Percentiles rank a stretch among this genome's conserved stretches.
These are phyloP conservation scores for Burhinus bistriatus DNA, from an alignment of 2,113 vertebrate species.

Conservation along the genomic window DNA sequence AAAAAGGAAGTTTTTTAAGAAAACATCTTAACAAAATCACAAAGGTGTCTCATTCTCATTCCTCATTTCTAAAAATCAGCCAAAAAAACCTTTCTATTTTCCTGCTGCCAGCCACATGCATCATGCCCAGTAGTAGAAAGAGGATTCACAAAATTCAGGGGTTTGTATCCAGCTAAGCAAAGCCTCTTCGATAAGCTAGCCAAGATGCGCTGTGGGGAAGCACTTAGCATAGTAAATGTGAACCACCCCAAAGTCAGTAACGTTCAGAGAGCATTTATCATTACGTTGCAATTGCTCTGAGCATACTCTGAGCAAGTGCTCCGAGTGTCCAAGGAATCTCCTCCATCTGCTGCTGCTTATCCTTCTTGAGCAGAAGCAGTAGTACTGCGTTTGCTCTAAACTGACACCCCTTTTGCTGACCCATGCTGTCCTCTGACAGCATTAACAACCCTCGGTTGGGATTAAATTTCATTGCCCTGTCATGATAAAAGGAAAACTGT, in stretches of 20 bases:
- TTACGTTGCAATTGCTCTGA: not conserved
- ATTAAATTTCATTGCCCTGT: not conserved
- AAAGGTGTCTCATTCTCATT: not conserved
- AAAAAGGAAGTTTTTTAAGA: rapidly evolving
- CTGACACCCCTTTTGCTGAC: rapidly evolving
- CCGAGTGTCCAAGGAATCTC: not conserved
- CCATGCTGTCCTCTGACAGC: not conserved
- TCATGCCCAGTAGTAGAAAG: not conserved
- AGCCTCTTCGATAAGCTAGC: not conserved
- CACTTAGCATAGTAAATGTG: not conserved
- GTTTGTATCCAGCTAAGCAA: not conserved
- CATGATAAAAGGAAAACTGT: not conserved
- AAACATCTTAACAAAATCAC: not conserved
- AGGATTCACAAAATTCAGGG: not conserved
- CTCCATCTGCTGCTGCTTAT: not conserved
- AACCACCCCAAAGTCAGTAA: not conserved
- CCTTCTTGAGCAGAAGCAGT: not conserved
- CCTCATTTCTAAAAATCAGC: not conserved
- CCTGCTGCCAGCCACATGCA: not conserved
- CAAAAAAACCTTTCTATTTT: rapidly evolving
- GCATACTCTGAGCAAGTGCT: not conserved
- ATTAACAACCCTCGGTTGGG: not conserved
- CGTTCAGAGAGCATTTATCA: not conserved
- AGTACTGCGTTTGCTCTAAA: not conserved
- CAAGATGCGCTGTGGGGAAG: not conserved